Evolutionary conservation across 1,140 invertebrate species (phyloP).

Genomic region (Epicauta chinensis): DNA sequence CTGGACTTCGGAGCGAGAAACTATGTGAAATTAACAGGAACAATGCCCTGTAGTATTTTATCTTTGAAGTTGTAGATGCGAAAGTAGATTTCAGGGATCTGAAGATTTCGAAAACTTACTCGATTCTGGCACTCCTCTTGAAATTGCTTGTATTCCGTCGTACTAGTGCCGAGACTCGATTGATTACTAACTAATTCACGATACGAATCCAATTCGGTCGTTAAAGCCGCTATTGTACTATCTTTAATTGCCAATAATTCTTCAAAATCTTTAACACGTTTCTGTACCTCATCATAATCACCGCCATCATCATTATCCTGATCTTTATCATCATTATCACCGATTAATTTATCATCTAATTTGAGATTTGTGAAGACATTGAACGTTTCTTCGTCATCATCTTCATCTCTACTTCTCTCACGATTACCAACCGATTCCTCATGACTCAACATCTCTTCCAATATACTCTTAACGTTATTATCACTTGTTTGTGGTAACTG

Average conservation of each 20-base stretch:
- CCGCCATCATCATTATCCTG: conserved; percentile 32
- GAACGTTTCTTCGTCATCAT: conserved; percentile 35
- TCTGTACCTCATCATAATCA: conserved; percentile 36
- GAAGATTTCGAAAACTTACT: conserved; percentile 18
- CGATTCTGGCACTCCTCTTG: conserved; percentile 45
- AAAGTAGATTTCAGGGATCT: no score
- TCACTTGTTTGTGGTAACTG: conserved; percentile 4
- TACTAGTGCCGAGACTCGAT: conserved; percentile 41
- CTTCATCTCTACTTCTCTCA: conserved; percentile 38
- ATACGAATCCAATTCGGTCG: conserved; percentile 43
- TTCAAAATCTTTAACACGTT: conserved; percentile 41
- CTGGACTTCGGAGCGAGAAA: no score
- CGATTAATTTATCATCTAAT: conserved; percentile 13
- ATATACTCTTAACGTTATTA: conserved; percentile 33
- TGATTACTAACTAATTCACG: conserved; percentile 37
- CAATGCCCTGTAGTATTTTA: no score
- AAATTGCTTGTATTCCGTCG: conserved; percentile 47
- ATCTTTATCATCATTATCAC: conserved; percentile 13
- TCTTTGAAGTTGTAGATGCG: no score
- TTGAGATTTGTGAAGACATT: conserved; percentile 18
- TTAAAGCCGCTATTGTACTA: conserved; percentile 41
- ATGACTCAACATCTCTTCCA: conserved; percentile 37
- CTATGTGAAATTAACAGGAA: no score
- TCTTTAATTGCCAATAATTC: conserved; percentile 44
- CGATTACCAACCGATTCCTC: conserved; percentile 27